A percentile compares a stretch with the other conserved stretches of the same genome.
Evolutionary conservation across 2,797 vertebrate species (phyloP).

Genomic region (Hydrolagus colliei): DNA sequence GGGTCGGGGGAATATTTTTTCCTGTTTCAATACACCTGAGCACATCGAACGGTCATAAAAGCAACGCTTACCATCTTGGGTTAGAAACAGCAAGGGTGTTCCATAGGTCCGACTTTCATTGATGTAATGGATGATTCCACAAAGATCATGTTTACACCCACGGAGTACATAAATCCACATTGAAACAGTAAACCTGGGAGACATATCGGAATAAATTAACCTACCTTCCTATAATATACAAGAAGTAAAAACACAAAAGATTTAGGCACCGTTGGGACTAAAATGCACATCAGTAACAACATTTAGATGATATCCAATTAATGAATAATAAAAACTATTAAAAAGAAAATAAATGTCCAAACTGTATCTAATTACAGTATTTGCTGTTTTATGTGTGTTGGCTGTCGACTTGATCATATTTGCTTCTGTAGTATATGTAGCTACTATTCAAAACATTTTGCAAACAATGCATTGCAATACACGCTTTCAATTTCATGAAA

Average conservation of each 20-base stretch:
- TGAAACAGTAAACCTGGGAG: conserved; percentile 70
- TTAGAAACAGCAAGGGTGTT: conserved; percentile 73
- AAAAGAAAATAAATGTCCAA: neutral
- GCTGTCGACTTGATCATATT: too few species aligned
- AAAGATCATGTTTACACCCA: conserved; percentile 61
- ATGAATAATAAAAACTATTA: neutral
- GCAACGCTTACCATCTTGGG: conserved; percentile 64
- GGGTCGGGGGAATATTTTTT: too few species aligned
- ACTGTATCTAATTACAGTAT: neutral
- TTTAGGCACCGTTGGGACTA: neutral
- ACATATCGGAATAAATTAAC: conserved; percentile 36
- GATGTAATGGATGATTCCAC: conserved; percentile 79
- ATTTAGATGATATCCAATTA: neutral
- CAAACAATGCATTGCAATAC: neutral
- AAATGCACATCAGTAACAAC: neutral
- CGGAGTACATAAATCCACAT: conserved; percentile 83
- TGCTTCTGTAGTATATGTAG: neutral
- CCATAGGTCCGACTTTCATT: conserved; percentile 58
- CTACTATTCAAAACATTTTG: neutral
- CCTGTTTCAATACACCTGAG: neutral
- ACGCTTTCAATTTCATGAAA: neutral
- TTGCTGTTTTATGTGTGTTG: neutral
- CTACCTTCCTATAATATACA: neutral
- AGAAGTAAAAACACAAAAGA: neutral
- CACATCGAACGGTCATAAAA: neutral